Conservation (phyloP, 2,888 invertebrate genomes). For the Cosmia pyralina region DNA sequence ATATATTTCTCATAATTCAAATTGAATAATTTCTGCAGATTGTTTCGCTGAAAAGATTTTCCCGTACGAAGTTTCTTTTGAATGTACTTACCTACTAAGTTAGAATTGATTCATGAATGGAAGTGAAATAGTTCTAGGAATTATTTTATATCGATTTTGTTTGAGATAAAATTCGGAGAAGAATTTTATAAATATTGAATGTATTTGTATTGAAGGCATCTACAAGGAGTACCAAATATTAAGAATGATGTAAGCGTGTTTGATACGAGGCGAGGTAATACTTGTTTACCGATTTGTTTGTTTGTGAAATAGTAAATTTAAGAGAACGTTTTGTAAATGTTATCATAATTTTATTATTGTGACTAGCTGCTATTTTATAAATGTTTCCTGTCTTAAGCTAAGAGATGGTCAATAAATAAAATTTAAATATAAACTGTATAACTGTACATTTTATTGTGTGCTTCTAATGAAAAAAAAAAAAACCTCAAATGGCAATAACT, state of each 20-base stretch:
- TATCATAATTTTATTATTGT: slow-evolving; percentile 87
- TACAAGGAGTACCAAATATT: slow-evolving; percentile 25
- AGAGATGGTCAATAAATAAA: slow-evolving; percentile 86
- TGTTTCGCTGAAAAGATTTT: slow-evolving; percentile 24
- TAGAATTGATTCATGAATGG: slow-evolving; percentile 24
- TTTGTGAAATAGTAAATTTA: slow-evolving; percentile 73
- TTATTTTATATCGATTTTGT: slow-evolving; percentile 21
- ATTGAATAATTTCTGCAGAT: slow-evolving; percentile 37
- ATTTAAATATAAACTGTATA: slow-evolving; percentile 77
- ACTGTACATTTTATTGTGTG: slow-evolving; percentile 35
- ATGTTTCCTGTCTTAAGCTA: slow-evolving; percentile 88
- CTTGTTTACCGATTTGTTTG: slow-evolving; percentile 27
- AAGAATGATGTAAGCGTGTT: slow-evolving; percentile 41
- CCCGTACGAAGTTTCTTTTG: slow-evolving; percentile 11
- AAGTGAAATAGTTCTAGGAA: slow-evolving; percentile 9
- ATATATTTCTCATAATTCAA: not conserved
- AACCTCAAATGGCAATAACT: no score
- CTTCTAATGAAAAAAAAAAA: not conserved
- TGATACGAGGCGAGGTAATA: slow-evolving; percentile 73
- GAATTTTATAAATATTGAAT: slow-evolving; percentile 14
- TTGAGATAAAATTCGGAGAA: slow-evolving; percentile 3
- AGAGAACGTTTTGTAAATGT: slow-evolving; percentile 83
- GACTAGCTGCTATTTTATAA: slow-evolving; percentile 88
- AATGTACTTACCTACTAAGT: slow-evolving; percentile 1
- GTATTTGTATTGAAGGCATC: slow-evolving; percentile 19